These are phyloP conservation scores for Scolopax mira DNA, from an alignment of 2,113 vertebrate species.

Conservation along the genomic window DNA sequence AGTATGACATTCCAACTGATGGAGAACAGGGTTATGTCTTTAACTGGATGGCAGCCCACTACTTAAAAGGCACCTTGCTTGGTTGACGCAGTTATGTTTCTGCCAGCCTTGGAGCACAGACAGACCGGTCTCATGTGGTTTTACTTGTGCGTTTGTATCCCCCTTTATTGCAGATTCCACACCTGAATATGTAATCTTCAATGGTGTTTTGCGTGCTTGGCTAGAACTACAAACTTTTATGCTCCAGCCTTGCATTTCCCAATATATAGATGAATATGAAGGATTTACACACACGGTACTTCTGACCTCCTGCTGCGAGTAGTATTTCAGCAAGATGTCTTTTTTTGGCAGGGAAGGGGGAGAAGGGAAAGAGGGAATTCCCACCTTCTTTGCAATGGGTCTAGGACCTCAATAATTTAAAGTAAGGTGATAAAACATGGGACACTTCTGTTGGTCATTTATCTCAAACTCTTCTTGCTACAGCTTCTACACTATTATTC, in stretches of 20 bases:
- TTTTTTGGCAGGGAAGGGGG: background rate
- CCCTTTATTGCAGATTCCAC: slow-evolving; percentile 55
- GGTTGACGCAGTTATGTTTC: background rate
- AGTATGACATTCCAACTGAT: background rate
- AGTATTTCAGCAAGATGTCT: background rate
- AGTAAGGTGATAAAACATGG: background rate
- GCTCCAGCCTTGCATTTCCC: background rate
- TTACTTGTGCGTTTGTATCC: slow-evolving; percentile 14
- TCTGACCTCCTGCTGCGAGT: background rate
- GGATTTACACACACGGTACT: background rate
- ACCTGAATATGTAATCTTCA: slow-evolving; percentile 47
- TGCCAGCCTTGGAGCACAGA: slow-evolving; percentile 9
- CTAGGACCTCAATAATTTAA: background rate
- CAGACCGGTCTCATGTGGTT: slow-evolving; percentile 25
- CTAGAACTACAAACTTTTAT: background rate
- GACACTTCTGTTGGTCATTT: background rate
- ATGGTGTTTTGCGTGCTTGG: background rate
- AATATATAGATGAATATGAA: background rate
- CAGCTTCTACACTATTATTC: background rate
- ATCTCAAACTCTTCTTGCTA: background rate
- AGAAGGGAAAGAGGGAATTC: background rate
- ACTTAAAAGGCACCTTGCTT: background rate
- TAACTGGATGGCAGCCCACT: background rate
- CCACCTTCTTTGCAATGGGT: background rate
- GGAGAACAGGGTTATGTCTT: background rate